phyloP scores from a whole-genome alignment of 2,113 vertebrate genomes.

The Mystacornis crossleyi region DNA sequence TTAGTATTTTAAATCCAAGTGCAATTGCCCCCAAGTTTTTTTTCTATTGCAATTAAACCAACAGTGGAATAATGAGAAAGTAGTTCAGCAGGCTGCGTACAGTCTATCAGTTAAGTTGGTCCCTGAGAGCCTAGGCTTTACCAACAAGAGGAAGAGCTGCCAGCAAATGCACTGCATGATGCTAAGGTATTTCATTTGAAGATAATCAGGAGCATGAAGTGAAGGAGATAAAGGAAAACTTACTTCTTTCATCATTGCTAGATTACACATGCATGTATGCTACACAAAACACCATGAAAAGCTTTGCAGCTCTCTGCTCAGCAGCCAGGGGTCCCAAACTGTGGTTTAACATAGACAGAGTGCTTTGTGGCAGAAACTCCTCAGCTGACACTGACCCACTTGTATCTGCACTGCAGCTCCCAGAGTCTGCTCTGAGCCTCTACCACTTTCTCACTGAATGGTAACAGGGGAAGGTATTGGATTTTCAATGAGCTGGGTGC shows the following conservation, averaged over 20 bases:
- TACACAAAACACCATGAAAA: not conserved
- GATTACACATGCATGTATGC: not conserved
- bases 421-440: not conserved
- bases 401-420: not conserved
- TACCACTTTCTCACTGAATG: not conserved
- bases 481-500: not conserved
- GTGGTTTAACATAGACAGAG: too few relatives aligned
- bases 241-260: not conserved
- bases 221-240: not conserved
- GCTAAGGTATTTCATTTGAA: not conserved
- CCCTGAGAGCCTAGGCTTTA: not conserved
- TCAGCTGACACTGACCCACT: not conserved
- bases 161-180: not conserved
- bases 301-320: not conserved
- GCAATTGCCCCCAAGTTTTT: not conserved
- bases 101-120: not conserved
- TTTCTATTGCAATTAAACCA: not conserved
- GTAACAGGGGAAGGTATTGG: not conserved
- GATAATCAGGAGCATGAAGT: not conserved
- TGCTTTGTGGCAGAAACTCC: not conserved
- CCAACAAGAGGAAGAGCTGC: not conserved
- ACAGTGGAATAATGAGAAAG: not conserved
- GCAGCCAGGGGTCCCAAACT: not conserved
- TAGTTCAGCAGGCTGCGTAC: not conserved
- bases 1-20: not conserved